Evolutionary conservation across 2,113 vertebrate genomes (phyloP).

Genomic region (Hippolais icterina): DNA sequence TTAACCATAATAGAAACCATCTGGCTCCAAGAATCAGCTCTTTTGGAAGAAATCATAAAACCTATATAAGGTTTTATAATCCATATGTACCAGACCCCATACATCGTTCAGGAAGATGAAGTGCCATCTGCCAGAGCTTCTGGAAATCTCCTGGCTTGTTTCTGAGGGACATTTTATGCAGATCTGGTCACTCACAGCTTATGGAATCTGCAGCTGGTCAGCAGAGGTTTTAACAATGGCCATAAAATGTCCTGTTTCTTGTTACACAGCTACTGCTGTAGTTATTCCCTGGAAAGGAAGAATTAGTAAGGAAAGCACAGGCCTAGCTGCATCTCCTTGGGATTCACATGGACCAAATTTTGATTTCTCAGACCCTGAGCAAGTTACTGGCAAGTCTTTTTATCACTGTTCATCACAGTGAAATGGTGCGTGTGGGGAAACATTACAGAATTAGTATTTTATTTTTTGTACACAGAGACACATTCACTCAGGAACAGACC

Average conservation of each 20-base stretch:
- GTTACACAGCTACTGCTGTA: not conserved
- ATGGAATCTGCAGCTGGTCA: not conserved
- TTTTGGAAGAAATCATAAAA: constrained; percentile 4
- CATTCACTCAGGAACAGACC: not conserved
- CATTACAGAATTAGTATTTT: not conserved
- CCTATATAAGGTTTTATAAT: not conserved
- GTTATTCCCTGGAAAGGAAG: not conserved
- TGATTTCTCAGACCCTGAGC: not conserved
- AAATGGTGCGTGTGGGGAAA: not conserved
- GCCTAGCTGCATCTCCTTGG: not conserved
- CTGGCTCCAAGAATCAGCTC: not conserved
- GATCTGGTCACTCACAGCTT: not conserved
- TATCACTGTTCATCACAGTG: too few relatives aligned
- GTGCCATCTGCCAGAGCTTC: not conserved
- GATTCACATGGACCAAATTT: not conserved
- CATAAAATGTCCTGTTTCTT: not conserved
- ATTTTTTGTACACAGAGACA: not conserved
- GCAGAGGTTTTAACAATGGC: not conserved
- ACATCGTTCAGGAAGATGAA: not conserved
- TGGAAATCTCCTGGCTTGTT: not conserved
- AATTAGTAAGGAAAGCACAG: not conserved
- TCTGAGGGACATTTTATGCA: not conserved
- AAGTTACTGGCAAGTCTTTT: not conserved
- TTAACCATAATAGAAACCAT: not conserved
- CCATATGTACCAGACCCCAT: not conserved